A percentile compares a stretch with the other conserved stretches of the same genome.
These are phyloP conservation scores for Notamacropus eugenii DNA, from an alignment of 2,797 vertebrate genomes.

Conservation along the genomic window DNA sequence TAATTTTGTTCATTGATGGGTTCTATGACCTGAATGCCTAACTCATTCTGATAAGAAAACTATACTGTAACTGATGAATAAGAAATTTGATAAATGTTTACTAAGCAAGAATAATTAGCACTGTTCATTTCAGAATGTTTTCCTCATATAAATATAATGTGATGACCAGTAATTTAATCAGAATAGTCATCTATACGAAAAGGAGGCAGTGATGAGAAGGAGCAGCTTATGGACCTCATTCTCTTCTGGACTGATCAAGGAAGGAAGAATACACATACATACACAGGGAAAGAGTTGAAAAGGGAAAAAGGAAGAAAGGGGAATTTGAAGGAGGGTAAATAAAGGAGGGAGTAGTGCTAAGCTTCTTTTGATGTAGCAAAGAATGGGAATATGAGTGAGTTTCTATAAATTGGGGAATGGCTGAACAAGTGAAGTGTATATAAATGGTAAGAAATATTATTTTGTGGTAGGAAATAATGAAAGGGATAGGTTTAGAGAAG, in stretches of 20 bases:
- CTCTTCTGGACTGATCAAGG: neutral
- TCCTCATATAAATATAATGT: neutral
- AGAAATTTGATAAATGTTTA: slow-evolving; percentile 8
- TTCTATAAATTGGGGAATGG: neutral
- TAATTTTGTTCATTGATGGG: neutral
- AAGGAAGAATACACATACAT: neutral
- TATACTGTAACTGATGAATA: slow-evolving; percentile 15
- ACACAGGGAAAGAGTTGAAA: neutral
- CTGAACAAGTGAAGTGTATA: neutral
- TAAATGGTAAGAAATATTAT: neutral
- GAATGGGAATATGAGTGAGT: neutral
- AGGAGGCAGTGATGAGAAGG: neutral
- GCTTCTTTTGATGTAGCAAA: neutral
- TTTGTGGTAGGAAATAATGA: neutral
- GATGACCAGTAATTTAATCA: slow-evolving; percentile 1
- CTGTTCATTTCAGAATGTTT: slow-evolving; percentile 34
- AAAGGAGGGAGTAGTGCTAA: neutral
- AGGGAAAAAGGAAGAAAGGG: neutral
- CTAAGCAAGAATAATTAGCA: slow-evolving; percentile 34
- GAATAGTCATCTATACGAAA: neutral
- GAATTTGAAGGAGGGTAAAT: neutral
- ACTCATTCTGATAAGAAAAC: neutral
- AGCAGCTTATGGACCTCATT: neutral
- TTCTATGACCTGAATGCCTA: neutral
- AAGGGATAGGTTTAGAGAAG: neutral